Percentiles rank a stretch among this genome's conserved stretches.
Evolutionary conservation across 2,888 invertebrate genomes (phyloP).

Genomic region (Tinea trinotella): DNA sequence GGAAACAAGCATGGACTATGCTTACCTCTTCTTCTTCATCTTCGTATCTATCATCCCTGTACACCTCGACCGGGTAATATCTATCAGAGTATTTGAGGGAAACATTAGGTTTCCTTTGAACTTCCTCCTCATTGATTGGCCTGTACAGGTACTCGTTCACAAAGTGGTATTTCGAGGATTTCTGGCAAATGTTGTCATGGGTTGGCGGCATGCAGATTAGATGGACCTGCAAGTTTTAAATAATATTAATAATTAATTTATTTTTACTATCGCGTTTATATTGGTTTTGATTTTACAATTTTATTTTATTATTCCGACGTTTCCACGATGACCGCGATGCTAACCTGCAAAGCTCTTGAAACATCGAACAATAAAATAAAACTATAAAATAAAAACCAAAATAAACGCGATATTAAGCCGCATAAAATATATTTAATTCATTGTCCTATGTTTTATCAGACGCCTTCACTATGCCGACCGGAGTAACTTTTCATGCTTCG

Average conservation of each 20-base stretch:
- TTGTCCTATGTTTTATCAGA: too few species aligned
- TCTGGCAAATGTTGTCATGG: slow-evolving; percentile 90
- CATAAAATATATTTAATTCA: too few species aligned
- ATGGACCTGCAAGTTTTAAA: slow-evolving; percentile 77
- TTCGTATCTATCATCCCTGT: slow-evolving; percentile 75
- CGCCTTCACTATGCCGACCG: too few species aligned
- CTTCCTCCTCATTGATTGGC: slow-evolving; percentile 87
- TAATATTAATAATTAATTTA: background rate
- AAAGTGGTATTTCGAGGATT: slow-evolving; percentile 91
- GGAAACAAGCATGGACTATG: background rate
- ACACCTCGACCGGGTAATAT: slow-evolving; percentile 86
- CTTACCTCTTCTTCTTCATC: slow-evolving; percentile 59
- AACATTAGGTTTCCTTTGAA: slow-evolving; percentile 84
- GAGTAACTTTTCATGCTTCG: too few species aligned
- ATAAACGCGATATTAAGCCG: too few species aligned
- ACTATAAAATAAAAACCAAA: too few species aligned
- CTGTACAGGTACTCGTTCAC: slow-evolving; percentile 94
- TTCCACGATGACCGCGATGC: too few species aligned
- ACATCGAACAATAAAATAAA: too few species aligned
- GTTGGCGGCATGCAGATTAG: slow-evolving; percentile 94
- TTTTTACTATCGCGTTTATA: too few species aligned
- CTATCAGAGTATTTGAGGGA: slow-evolving; percentile 86
- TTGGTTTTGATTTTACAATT: too few species aligned
- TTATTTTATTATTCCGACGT: too few species aligned
- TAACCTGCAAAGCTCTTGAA: too few species aligned